Evolutionary conservation across 2,113 vertebrate genomes (phyloP).

Genomic region (Ailuropoda melanoleuca): DNA sequence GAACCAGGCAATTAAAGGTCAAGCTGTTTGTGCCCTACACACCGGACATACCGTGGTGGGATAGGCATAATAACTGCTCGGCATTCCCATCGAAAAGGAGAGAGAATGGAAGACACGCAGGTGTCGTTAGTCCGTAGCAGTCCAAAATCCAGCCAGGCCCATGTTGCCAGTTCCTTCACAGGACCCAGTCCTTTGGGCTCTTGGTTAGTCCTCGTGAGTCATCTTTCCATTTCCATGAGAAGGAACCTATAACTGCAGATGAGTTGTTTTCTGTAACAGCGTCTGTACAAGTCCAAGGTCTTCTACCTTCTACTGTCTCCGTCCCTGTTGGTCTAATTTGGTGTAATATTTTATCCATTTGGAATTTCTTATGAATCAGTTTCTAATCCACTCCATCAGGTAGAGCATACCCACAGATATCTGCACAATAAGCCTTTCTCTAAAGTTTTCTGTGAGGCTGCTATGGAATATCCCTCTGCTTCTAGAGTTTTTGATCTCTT

Average conservation of each 20-base stretch:
- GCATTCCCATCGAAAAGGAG: not conserved
- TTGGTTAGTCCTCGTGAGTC: not conserved
- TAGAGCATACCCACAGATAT: not conserved
- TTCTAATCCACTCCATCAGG: not conserved
- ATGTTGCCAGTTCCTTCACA: not conserved
- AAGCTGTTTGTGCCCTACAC: not conserved
- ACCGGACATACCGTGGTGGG: not conserved
- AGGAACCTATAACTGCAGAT: not conserved
- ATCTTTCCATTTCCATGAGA: not conserved
- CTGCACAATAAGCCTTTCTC: not conserved
- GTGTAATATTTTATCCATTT: not conserved
- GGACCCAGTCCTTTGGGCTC: not conserved
- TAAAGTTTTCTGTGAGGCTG: not conserved
- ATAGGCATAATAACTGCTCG: not conserved
- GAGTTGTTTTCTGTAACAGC: not conserved
- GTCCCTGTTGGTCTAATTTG: not conserved
- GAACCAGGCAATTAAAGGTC: not conserved
- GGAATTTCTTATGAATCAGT: not conserved
- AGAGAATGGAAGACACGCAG: not conserved
- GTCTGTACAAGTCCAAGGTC: not conserved
- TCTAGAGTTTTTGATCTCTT: not conserved
- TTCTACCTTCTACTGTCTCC: not conserved
- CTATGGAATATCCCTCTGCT: not conserved
- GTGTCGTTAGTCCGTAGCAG: not conserved
- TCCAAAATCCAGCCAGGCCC: not conserved